Evolutionary conservation across 1,140 invertebrate species (phyloP).

Genomic region (Scaptomyza graminum): DNA sequence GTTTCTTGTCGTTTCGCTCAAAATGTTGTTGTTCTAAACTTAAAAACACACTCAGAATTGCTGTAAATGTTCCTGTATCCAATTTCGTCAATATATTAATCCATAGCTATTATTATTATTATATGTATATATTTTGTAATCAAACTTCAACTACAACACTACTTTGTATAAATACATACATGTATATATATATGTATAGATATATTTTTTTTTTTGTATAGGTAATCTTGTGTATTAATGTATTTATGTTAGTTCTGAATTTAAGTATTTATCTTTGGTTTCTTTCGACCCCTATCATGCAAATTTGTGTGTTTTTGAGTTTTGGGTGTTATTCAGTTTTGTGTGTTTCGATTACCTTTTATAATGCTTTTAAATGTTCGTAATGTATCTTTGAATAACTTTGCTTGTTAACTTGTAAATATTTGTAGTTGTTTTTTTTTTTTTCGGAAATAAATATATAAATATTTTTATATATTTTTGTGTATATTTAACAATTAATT

Average conservation of each 20-base stretch:
- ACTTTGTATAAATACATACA: constrained; percentile 69
- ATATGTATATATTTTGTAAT: constrained; percentile 11
- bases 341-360: constrained; percentile 44
- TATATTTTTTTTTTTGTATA: constrained; percentile 19
- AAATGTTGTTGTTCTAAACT: constrained; percentile 55
- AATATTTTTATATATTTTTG: constrained; percentile 53
- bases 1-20: constrained; percentile 59
- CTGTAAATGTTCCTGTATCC: constrained; percentile 81
- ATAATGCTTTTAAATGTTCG: constrained; percentile 41
- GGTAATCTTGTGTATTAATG: constrained; percentile 54
- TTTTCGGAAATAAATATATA: constrained; percentile 42
- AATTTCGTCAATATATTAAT: constrained; percentile 69
- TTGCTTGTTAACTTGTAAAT: constrained; percentile 74
- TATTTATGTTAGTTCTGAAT: constrained; percentile 66
- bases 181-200: background rate
- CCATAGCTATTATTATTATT: constrained; percentile 27
- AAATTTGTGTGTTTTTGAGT: constrained; percentile 26
- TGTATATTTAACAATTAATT: constrained; percentile 77
- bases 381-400: constrained; percentile 64
- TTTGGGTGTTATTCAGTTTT: constrained; percentile 23
- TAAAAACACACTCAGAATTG: constrained; percentile 75
- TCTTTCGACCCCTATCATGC: constrained; percentile 36
- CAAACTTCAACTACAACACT: constrained; percentile 66
- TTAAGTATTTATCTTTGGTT: constrained; percentile 74
- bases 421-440: constrained; percentile 48